Percentiles rank a stretch among this genome's conserved stretches.
phyloP scores from a whole-genome alignment of 1,140 invertebrate species.

The Cepaea nemoralis region DNA sequence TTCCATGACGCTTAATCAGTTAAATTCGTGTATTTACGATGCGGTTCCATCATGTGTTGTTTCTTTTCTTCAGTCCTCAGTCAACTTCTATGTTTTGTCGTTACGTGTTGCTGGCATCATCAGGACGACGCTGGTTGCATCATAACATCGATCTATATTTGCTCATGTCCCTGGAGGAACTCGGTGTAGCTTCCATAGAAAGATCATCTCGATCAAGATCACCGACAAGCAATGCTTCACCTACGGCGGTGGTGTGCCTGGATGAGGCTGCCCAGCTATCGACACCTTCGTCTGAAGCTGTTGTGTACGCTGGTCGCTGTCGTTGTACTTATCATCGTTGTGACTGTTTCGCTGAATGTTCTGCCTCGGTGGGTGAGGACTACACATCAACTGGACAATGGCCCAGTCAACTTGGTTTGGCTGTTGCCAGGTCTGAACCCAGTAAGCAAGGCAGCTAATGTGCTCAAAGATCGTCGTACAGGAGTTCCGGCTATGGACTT shows the following conservation, averaged over 20 bases:
- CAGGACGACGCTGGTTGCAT: too few relatives aligned
- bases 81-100: too few relatives aligned
- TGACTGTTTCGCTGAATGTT: too few relatives aligned
- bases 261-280: background rate
- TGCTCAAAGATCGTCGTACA: background rate
- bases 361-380: constrained; percentile 43
- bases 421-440: background rate
- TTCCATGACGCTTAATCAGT: too few relatives aligned
- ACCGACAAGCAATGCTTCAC: background rate
- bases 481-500: background rate
- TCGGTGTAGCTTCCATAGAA: too few relatives aligned
- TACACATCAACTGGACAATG: constrained; percentile 18
- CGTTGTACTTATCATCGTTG: too few relatives aligned
- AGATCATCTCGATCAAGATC: background rate
- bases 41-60: too few relatives aligned
- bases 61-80: too few relatives aligned
- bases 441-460: background rate
- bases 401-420: background rate
- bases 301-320: constrained; percentile 33
- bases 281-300: background rate
- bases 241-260: background rate
- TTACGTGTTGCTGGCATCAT: too few relatives aligned
- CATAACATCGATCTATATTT: too few relatives aligned
- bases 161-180: too few relatives aligned
- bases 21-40: too few relatives aligned